Evolutionary conservation across 2,113 vertebrate genomes (phyloP).

Genomic region (mouse (Mus musculus)): DNA sequence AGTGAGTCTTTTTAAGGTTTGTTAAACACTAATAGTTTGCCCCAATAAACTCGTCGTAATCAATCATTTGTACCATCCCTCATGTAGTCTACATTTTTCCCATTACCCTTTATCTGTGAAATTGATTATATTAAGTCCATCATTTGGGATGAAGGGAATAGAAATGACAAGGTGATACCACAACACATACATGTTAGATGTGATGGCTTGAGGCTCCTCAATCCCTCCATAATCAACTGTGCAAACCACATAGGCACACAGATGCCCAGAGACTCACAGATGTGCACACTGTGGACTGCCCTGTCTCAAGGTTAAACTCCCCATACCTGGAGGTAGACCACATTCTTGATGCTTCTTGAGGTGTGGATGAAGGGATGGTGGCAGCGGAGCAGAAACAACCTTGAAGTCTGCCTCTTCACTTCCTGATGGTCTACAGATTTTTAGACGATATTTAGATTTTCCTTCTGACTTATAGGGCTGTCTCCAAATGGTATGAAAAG

Average conservation of each 20-base stretch:
- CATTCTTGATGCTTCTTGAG: not conserved
- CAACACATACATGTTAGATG: not conserved
- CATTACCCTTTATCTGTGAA: not conserved
- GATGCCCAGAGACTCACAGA: not conserved
- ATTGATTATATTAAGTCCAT: not conserved
- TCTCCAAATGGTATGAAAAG: not conserved
- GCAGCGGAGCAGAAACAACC: not conserved
- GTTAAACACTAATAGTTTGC: not conserved
- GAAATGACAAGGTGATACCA: not conserved
- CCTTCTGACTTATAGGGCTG: not conserved
- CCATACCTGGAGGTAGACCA: not conserved
- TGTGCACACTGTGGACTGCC: not conserved
- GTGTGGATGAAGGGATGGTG: not conserved
- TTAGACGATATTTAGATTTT: constrained; percentile 5
- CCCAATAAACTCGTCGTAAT: not conserved
- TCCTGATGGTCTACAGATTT: not conserved
- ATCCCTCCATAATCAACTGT: not conserved
- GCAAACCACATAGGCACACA: not conserved
- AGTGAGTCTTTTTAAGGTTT: constrained; percentile 19
- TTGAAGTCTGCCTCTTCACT: not conserved
- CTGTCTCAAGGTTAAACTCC: not conserved
- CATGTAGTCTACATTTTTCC: not conserved
- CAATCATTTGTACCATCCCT: constrained; percentile 5
- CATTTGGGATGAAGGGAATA: not conserved
- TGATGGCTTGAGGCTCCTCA: not conserved